phyloP scores from a whole-genome alignment of 2,888 invertebrate species.

The Euzetes globulus region DNA sequence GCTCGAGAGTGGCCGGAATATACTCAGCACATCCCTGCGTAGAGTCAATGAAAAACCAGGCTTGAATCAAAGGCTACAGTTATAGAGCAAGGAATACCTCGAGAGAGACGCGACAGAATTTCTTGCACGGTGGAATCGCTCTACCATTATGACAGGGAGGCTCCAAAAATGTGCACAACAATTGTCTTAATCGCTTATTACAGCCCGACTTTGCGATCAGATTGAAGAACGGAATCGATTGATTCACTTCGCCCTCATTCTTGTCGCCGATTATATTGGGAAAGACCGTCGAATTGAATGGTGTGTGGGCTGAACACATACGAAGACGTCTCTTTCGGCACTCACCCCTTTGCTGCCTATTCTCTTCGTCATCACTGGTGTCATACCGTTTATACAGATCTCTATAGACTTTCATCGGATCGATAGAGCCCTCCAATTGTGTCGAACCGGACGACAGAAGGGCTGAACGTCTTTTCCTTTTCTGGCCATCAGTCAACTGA shows the following conservation, averaged over 20 bases:
- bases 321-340: constrained; percentile 45
- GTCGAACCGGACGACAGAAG: constrained; percentile 33
- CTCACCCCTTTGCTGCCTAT: constrained; percentile 5
- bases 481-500: background rate
- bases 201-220: constrained; percentile 57
- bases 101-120: constrained; percentile 58
- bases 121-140: constrained; percentile 58
- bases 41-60: no score
- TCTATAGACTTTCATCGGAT: constrained; percentile 32
- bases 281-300: constrained; percentile 58
- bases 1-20: constrained; percentile 54
- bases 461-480: constrained; percentile 27
- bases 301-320: constrained; percentile 59
- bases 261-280: constrained; percentile 48
- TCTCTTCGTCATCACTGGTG: constrained; percentile 22
- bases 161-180: constrained; percentile 59
- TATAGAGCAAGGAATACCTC: constrained; percentile 45
- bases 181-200: constrained; percentile 57
- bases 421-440: constrained; percentile 31
- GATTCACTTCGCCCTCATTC: constrained; percentile 34
- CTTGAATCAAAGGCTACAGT: constrained; percentile 21
- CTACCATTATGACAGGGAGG: constrained; percentile 56
- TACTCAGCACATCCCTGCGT: constrained; percentile 54
- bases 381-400: constrained; percentile 32
- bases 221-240: constrained; percentile 55